A percentile compares a stretch with the other conserved stretches of the same genome.
Evolutionary conservation across 2,888 invertebrate genomes (phyloP).

Genomic region (Tipula vernalis): DNA sequence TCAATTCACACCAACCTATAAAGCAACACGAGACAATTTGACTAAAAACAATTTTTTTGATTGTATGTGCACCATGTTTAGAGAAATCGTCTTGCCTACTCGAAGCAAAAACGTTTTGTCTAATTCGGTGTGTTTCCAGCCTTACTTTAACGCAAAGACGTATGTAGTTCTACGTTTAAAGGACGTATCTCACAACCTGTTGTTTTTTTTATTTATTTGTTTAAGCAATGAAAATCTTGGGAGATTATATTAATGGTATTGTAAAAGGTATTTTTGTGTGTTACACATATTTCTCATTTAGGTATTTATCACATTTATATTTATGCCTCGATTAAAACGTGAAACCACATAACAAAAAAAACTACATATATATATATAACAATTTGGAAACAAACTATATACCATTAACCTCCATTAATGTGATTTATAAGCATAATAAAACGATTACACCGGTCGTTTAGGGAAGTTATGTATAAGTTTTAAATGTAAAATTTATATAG

Average conservation of each 20-base stretch:
- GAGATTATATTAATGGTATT: neutral
- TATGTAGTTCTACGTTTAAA: no score
- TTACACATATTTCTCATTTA: neutral
- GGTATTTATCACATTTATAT: neutral
- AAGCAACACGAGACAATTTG: no score
- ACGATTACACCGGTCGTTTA: neutral
- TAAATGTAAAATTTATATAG: neutral
- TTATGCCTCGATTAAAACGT: neutral
- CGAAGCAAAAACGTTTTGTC: no score
- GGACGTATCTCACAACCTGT: no score
- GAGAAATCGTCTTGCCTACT: no score
- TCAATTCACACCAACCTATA: no score
- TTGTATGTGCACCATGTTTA: no score
- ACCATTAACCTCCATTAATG: neutral
- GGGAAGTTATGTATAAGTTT: neutral
- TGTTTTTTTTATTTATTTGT: neutral
- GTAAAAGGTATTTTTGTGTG: neutral
- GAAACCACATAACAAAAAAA: neutral
- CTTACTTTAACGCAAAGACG: no score
- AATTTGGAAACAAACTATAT: neutral
- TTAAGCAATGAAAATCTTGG: no score
- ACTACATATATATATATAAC: neutral
- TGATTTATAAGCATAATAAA: neutral
- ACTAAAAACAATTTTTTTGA: no score
- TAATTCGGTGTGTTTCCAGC: no score